Evolutionary conservation across 2,113 vertebrate genomes (phyloP).

Genomic region (Chelonoidis abingdonii): DNA sequence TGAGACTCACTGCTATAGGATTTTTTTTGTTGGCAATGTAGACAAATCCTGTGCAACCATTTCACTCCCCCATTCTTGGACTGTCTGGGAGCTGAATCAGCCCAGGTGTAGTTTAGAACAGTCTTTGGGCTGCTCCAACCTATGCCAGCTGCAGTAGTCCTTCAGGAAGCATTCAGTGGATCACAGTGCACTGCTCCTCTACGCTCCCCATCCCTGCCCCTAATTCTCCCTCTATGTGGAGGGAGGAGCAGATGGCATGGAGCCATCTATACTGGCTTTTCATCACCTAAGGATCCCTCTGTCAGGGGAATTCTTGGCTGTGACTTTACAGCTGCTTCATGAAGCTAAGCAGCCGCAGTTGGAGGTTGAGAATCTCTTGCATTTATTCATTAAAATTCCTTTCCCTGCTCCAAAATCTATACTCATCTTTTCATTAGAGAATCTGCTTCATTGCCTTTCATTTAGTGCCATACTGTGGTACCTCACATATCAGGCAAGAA

Average conservation of each 20-base stretch:
- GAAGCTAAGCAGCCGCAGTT: neutral
- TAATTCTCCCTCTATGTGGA: neutral
- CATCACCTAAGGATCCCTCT: neutral
- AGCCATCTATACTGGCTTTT: neutral
- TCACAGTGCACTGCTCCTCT: neutral
- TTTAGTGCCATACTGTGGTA: neutral
- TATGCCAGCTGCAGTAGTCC: neutral
- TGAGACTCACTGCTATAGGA: neutral
- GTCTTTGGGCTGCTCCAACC: neutral
- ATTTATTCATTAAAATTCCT: slow-evolving; percentile 53
- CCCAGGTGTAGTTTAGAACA: neutral
- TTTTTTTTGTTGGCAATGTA: neutral
- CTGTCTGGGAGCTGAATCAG: neutral
- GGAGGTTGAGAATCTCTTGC: slow-evolving; percentile 19
- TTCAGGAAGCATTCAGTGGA: neutral
- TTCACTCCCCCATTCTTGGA: neutral
- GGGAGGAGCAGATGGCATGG: fast-evolving
- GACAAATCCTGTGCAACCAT: neutral
- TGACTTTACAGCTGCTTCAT: neutral
- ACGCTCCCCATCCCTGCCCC: neutral
- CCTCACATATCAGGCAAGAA: neutral
- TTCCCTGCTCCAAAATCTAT: slow-evolving; percentile 33
- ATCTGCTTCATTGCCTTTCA: slow-evolving; percentile 40
- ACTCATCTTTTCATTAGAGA: slow-evolving; percentile 2
- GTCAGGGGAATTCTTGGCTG: neutral